Evolutionary conservation across 37 sponge, comb jelly and placozoan species (phyloP).

Genomic region (Spongilla lacustris): DNA sequence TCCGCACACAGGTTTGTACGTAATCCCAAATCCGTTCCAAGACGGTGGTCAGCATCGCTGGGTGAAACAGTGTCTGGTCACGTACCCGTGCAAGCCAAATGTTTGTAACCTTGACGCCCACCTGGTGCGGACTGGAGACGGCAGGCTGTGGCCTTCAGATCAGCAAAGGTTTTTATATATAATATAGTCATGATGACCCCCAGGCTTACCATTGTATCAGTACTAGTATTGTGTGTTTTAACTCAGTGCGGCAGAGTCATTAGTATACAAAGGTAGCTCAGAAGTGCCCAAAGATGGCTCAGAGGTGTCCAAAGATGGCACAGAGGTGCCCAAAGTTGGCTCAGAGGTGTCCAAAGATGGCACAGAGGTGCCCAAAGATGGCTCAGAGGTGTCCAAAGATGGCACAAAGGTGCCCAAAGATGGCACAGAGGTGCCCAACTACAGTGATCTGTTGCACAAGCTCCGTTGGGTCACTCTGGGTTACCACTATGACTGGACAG

Average conservation of each 20-base stretch:
- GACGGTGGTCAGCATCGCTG: conserved; percentile 79
- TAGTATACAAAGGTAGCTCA: not conserved
- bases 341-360: not conserved
- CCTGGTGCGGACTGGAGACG: conserved; percentile 45
- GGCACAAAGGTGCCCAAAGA: conserved; percentile 7
- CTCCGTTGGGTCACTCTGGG: conserved; percentile 94
- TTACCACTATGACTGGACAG: conserved; percentile 94
- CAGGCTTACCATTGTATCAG: not conserved
- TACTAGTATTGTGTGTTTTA: too few species aligned
- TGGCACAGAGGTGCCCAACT: not conserved
- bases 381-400: not conserved
- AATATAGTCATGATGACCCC: not conserved
- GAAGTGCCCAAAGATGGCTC: not conserved
- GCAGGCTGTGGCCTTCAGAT: conserved; percentile 56
- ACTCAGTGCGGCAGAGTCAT: not conserved
- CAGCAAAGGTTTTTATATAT: too few species aligned
- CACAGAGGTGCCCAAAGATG: not conserved
- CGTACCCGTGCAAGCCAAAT: conserved; percentile 83
- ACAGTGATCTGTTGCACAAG: conserved; percentile 33
- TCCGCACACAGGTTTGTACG: conserved; percentile 61
- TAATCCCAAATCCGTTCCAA: conserved; percentile 79
- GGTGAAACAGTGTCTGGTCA: conserved; percentile 70
- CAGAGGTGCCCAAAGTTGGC: conserved; percentile 7
- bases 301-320: not conserved
- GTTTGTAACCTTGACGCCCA: conserved; percentile 89